Conservation (phyloP, 2,113 vertebrate species). For the Ciconia stormi region DNA sequence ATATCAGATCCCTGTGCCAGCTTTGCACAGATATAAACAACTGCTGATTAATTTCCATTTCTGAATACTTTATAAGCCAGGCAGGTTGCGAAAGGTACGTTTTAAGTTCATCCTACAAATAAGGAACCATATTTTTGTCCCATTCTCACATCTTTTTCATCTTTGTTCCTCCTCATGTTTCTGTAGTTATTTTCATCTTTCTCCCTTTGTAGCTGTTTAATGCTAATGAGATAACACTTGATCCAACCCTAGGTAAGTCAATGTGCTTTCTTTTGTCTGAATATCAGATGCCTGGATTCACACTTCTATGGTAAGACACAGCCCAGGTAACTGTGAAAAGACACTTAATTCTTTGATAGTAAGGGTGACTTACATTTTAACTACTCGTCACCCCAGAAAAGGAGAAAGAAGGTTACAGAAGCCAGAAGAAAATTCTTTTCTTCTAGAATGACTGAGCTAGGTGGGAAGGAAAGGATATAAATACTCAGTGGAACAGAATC, state of each 20-base stretch:
- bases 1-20: not conserved
- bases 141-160: slow-evolving; percentile 15
- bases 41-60: slow-evolving; percentile 21
- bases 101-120: slow-evolving; percentile 23
- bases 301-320: not conserved
- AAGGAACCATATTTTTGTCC: not conserved
- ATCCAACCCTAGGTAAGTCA: not conserved
- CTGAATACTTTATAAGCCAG: not conserved
- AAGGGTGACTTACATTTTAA: not conserved
- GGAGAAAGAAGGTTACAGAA: not conserved
- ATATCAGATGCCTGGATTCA: not conserved
- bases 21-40: not conserved
- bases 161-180: slow-evolving; percentile 27
- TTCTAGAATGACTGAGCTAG: not conserved
- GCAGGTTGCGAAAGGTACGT: not conserved
- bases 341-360: not conserved
- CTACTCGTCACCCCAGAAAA: not conserved
- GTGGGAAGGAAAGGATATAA: not conserved
- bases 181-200: slow-evolving; percentile 29
- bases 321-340: not conserved
- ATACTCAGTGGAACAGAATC: not conserved
- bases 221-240: not conserved
- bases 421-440: not conserved
- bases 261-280: not conserved
- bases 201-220: not conserved